Conservation (phyloP, 2,888 invertebrate species). For the Leptinotarsa tumamoca region DNA sequence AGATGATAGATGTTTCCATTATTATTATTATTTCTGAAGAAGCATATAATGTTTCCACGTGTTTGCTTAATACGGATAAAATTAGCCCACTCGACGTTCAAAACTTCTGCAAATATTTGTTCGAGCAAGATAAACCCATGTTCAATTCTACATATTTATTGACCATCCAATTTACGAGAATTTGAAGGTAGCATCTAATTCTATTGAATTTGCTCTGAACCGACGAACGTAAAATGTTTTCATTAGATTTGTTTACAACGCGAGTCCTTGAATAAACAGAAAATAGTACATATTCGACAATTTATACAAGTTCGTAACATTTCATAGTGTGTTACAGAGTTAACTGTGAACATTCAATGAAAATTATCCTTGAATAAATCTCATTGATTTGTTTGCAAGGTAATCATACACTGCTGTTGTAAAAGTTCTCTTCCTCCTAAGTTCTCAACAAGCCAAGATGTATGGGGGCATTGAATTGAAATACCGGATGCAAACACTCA, state of each 20-base stretch:
- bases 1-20: too few relatives aligned
- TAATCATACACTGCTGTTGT: too few relatives aligned
- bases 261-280: background rate
- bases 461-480: too few relatives aligned
- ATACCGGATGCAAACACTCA: too few relatives aligned
- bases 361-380: too few relatives aligned
- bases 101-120: conserved; percentile 8
- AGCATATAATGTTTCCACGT: background rate
- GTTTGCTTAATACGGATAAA: background rate
- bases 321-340: too few relatives aligned
- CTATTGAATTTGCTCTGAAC: background rate
- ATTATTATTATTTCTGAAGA: background rate
- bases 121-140: background rate
- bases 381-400: too few relatives aligned
- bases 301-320: too few relatives aligned
- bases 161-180: conserved; percentile 4
- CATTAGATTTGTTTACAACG: background rate
- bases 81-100: background rate
- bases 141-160: background rate
- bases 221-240: background rate
- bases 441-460: too few relatives aligned
- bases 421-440: too few relatives aligned
- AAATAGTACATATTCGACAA: background rate
- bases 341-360: too few relatives aligned
- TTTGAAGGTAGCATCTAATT: background rate